Evolutionary conservation across 2,888 invertebrate genomes (phyloP).

Genomic region (Rhogogaster chlorosoma): DNA sequence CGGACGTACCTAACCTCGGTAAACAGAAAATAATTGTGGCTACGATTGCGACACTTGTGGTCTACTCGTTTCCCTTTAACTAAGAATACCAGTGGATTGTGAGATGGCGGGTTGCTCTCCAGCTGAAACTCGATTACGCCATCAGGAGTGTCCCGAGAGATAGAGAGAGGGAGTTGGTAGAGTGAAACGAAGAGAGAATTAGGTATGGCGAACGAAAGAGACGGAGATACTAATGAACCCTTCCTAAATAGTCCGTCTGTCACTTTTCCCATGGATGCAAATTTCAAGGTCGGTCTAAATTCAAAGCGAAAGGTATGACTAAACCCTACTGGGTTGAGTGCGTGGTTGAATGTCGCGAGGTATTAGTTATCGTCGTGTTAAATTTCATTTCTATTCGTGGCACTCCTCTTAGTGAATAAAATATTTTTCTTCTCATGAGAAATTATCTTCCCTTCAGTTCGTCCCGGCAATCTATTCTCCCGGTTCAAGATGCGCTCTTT

Average conservation of each 20-base stretch:
- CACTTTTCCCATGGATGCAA: constrained; percentile 43
- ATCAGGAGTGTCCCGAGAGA: constrained; percentile 45
- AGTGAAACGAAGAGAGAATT: background rate
- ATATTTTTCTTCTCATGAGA: constrained; percentile 7
- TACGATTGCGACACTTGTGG: constrained; percentile 44
- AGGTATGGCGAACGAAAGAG: constrained; percentile 18
- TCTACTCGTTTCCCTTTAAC: constrained; percentile 38
- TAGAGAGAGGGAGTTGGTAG: background rate
- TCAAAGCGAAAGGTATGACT: background rate
- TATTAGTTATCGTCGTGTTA: constrained; percentile 29
- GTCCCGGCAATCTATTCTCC: background rate
- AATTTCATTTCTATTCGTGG: constrained; percentile 7
- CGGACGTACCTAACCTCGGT: constrained; percentile 10
- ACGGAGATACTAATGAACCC: constrained; percentile 33
- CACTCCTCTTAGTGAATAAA: background rate
- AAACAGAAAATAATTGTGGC: constrained; percentile 33
- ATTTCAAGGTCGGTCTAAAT: constrained; percentile 29
- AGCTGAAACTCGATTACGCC: constrained; percentile 38
- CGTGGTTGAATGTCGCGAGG: constrained; percentile 27
- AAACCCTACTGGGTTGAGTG: constrained; percentile 20
- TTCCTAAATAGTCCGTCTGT: constrained; percentile 32
- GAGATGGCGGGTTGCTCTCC: constrained; percentile 13
- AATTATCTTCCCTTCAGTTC: constrained; percentile 17
- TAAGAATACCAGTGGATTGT: constrained; percentile 31
- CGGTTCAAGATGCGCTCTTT: background rate